Evolutionary conservation across 2,797 vertebrate species (phyloP).

Genomic region (Lophura swinhoii): DNA sequence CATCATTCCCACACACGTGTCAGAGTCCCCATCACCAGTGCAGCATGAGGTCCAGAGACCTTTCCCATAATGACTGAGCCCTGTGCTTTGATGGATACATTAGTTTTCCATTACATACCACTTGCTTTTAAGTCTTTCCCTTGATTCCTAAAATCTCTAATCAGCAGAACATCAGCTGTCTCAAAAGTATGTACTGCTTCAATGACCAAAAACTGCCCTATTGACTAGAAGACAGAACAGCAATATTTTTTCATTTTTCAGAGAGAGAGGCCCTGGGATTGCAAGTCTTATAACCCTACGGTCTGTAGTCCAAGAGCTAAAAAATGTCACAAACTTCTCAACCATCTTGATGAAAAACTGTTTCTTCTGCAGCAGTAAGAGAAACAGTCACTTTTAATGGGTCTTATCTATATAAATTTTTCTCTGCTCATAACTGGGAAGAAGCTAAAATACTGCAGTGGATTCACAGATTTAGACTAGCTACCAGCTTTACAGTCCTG

Average conservation of each 20-base stretch:
- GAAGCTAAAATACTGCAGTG: background rate
- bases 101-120: background rate
- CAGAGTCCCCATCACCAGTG: background rate
- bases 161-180: background rate
- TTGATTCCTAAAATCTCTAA: background rate
- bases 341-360: background rate
- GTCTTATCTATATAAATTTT: background rate
- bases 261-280: background rate
- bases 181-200: background rate
- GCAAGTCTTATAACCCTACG: background rate
- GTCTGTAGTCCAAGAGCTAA: conserved; percentile 14
- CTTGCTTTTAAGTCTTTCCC: background rate
- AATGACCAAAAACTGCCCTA: background rate
- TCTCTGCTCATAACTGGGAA: background rate
- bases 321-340: background rate
- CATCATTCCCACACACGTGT: background rate
- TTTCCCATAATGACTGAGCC: background rate
- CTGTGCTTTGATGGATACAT: background rate
- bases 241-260: background rate
- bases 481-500: background rate
- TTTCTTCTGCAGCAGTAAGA: background rate
- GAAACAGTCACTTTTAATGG: background rate
- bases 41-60: background rate
- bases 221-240: background rate
- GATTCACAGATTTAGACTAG: background rate